Base-by-base conservation (phyloP, 2,888 invertebrate genomes). In the Ophioninae sp. region DNA sequence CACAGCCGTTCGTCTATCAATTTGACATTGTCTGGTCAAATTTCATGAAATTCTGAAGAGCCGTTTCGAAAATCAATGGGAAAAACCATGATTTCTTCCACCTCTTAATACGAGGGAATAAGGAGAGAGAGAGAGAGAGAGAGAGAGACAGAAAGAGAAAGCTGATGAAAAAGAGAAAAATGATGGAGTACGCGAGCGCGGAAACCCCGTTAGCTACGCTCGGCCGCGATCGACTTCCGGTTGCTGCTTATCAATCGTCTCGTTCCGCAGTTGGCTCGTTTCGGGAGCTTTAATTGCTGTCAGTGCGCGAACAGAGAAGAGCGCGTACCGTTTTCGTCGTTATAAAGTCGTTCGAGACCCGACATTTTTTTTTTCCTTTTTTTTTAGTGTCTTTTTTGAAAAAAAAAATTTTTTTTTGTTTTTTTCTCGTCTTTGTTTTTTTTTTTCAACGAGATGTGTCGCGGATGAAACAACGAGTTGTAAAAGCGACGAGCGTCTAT, bases 151-250 rank as follows among this genome's bases (percentile, higher is more conserved):
- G 30, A 58, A 13, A 56, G 44, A 58, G 58, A 30, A 30, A 30
- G 64, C 20, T 9, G 65, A 59, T 61, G 81, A 69, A 59, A 63
- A 64, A 56, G 72, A 56, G 67, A 69, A 56, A 56, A 71, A 64
- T 30, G 76, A 71, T 56, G 71, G 77, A 72, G 20, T 68, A 51
- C 37, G 81, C 41, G 69, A 20, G 72, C 51, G 67, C 65, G 58
- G 79, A 76, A 81, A 83, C 83, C 51, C 72, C 79, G 86, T 86
- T 90, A 89, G 89, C 90, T 85, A 88, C 87, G 90, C 86, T 89
- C 85, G 88, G 84, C 85, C 85, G 88, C 89, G 89, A 88, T 88
- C 88, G 87, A 89, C 91, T 90, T 92, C 92, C 92, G 91, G 90
- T 83, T 72, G 81, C 85, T 82, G 89, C 89, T 92, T 92, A 92